Base-by-base conservation (phyloP, 2,113 vertebrate species). In the Tragulus kanchil region DNA sequence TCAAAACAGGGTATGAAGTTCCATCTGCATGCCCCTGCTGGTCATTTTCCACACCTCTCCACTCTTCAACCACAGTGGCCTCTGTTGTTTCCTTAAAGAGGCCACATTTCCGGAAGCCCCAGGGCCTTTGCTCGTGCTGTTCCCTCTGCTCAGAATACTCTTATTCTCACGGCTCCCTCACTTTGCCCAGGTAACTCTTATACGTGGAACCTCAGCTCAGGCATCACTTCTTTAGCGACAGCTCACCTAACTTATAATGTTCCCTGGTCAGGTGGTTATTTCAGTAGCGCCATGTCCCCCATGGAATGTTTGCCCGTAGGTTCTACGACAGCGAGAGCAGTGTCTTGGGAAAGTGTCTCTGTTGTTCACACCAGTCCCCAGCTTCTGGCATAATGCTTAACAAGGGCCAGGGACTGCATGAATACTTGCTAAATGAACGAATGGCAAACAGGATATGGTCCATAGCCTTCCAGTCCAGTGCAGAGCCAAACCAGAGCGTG, bases 191-290 rank as follows among this genome's bases (percentile, higher is more conserved):
- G 56, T 56, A 87, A 86, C 67, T 93, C 59, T 48, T 78, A 25
- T 8, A 48, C 28, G 65, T 89, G 84, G 26, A 58, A 69, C 31
- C 28, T 89, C 8, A 81, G 42, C 48, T 61, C 56, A 77, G 58
- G 36, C 17, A 61, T 73, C 56, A 45, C 89, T 73, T 96, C 54
- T 92, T 89, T 59, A 86, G 52, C 92, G 31, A 83, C 50, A 50
- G 16, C 8, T 28, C 61, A n/a, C 52, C 31, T 88, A 54, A 54
- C 11, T 71, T 86, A 1, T 56, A 89, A 82, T 61, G 67, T 90
- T 8, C 56, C 26, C 12, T 17, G 1, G 15, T 45, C n/a, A 11
- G 64, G 11, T 50, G 10, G n/a, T 61, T 78, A 65, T 58, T 36
- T 84, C 69, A 92, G 75, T 85, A 31, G 81, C 31, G n/a, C 50